Base-by-base conservation (phyloP, 2,888 invertebrate species). In the Lagria hirta region DNA sequence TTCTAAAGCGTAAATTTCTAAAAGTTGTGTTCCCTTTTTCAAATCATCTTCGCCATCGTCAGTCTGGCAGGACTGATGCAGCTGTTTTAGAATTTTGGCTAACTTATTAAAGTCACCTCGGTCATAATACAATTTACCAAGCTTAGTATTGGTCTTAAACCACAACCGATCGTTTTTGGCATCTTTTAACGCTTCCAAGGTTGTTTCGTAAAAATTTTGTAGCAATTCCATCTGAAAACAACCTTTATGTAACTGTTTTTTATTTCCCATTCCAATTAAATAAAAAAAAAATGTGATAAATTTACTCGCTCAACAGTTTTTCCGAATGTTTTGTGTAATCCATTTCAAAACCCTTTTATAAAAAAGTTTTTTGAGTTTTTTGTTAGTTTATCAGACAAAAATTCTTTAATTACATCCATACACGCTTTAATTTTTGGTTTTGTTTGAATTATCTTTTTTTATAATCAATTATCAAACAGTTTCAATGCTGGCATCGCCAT, bases 101-200 rank as follows among this genome's bases (percentile, higher is more conserved):
- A 99, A 73, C 75, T 95, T 94, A 52, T 84, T 86, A 69, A 90
- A 98, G 68, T 98, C 97, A 34, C 85, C 88, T 44, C 97, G 80
- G 73, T 99, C 99, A 65, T 95, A 98, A 71, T 99, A 99, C 13
- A 99, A 75, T 73, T 99, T 99, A 28, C 98, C 99, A 57, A 99
- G 75, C 75, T 99, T 99, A 1, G 97, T 98, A 69, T 99, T 99
- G 0, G 99, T 99, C 74, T 99, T 99, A 71, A 99, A 99, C 99
- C 99, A 99, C 38, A 99, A 75, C 49, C 99, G 80, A 73, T 99
- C 99, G 71, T 99, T 99, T 72, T 98, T 98, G 1, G 98, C 97
- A 76, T 99, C 98, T 70, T 93, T 94, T 40, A 94, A 71, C 4
- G 94, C 94, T 66, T 94, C 94, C 61, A 94, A 73, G 0, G 94